phyloP scores from a whole-genome alignment of 1,140 invertebrate species.

The Popillia japonica region DNA sequence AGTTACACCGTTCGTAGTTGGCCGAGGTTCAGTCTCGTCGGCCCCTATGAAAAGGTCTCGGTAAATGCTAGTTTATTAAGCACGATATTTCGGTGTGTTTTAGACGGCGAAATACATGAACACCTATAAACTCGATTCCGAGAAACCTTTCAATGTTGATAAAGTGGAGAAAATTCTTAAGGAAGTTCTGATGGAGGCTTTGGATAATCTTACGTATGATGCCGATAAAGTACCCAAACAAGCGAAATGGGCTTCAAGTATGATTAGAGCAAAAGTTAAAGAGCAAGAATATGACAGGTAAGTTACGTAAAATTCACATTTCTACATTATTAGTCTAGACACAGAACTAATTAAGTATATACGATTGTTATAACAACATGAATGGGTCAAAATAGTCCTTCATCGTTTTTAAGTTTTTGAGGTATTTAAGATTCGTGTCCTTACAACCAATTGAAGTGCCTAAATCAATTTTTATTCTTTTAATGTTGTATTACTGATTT shows the following conservation, averaged over 20 bases:
- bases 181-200: slow-evolving; percentile 59
- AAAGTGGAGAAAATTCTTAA: slow-evolving; percentile 62
- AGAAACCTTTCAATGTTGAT: slow-evolving; percentile 63
- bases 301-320: no score
- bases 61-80: background rate
- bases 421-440: no score
- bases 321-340: no score
- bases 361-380: no score
- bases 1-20: background rate
- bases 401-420: no score
- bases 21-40: background rate
- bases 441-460: no score
- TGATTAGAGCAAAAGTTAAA: slow-evolving; percentile 61
- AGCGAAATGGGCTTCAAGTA: slow-evolving; percentile 59
- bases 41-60: background rate
- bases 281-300: slow-evolving; percentile 65
- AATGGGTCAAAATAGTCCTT: no score
- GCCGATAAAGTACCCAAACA: slow-evolving; percentile 56
- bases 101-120: slow-evolving; percentile 62
- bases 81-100: slow-evolving; percentile 29
- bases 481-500: no score
- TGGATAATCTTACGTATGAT: slow-evolving; percentile 63
- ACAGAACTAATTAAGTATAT: no score
- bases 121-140: slow-evolving; percentile 62
- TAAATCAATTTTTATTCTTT: no score